A percentile compares a stretch with the other conserved stretches of the same genome.
phyloP scores from a whole-genome alignment of 2,797 vertebrate genomes.

The Carapus acus region DNA sequence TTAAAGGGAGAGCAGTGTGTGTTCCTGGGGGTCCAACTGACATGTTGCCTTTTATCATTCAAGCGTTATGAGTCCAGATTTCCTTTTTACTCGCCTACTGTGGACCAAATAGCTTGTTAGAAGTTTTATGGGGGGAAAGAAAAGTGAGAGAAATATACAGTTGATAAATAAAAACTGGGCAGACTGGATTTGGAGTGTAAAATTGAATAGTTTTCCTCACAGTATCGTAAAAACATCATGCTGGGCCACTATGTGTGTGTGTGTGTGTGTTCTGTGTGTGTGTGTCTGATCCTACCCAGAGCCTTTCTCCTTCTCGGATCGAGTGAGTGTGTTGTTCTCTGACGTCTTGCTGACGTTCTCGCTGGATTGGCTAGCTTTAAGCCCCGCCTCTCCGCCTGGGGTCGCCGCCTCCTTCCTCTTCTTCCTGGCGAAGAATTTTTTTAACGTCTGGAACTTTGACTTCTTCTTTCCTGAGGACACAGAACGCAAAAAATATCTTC shows the following conservation, averaged over 20 bases:
- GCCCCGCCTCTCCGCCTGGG: constrained; percentile 47
- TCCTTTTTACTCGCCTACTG: no score
- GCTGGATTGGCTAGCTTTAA: constrained; percentile 78
- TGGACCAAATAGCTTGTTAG: no score
- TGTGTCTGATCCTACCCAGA: constrained; percentile 62
- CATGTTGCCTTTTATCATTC: no score
- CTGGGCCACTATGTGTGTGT: not conserved
- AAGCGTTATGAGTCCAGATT: no score
- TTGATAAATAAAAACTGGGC: no score
- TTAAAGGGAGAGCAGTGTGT: no score
- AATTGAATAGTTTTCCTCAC: no score
- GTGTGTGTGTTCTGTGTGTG: not conserved
- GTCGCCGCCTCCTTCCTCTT: constrained; percentile 77
- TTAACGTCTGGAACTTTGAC: constrained; percentile 89
- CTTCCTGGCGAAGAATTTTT: constrained; percentile 87
- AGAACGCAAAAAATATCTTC: constrained; percentile 26
- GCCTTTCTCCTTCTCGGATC: constrained; percentile 65
- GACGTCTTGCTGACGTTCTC: constrained; percentile 71
- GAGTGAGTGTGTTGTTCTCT: constrained; percentile 53
- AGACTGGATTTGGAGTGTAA: no score
- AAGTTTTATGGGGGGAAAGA: no score
- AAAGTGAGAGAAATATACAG: no score
- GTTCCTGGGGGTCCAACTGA: no score
- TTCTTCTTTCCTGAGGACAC: constrained; percentile 83
- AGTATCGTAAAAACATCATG: no score